Evolutionary conservation across 2,888 invertebrate species (phyloP).

Genomic region (Acrocera orbiculus): DNA sequence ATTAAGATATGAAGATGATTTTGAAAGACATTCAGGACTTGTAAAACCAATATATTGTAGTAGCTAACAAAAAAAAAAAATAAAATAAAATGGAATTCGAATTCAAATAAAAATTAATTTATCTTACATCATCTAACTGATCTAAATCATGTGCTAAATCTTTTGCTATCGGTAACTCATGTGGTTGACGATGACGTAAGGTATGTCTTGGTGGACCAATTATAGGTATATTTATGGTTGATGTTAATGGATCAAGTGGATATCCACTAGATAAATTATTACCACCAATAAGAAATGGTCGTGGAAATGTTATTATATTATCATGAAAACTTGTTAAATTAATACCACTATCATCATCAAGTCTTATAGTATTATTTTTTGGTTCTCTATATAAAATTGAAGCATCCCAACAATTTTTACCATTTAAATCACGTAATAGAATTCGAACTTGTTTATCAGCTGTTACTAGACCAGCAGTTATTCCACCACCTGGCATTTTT

Average conservation of each 20-base stretch:
- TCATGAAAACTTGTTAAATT: background rate
- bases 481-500: slow-evolving; percentile 60
- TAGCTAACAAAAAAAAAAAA: slow-evolving; percentile 36
- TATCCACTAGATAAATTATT: slow-evolving; percentile 10
- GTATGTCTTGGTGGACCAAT: slow-evolving; percentile 46
- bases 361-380: background rate
- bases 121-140: slow-evolving; percentile 75
- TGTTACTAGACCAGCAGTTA: slow-evolving; percentile 57
- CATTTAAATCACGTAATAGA: slow-evolving; percentile 73
- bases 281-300: slow-evolving; percentile 12
- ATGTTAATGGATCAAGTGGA: slow-evolving; percentile 23
- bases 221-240: slow-evolving; percentile 35
- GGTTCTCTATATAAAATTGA: slow-evolving; percentile 74
- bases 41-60: slow-evolving; percentile 81
- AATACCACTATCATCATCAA: background rate
- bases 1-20: slow-evolving; percentile 49
- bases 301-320: background rate
- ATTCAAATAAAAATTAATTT: slow-evolving; percentile 1
- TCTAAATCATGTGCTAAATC: slow-evolving; percentile 76
- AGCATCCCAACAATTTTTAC: slow-evolving; percentile 93
- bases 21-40: slow-evolving; percentile 63
- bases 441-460: slow-evolving; percentile 73
- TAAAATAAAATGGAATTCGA: background rate
- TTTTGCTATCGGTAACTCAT: slow-evolving; percentile 60
- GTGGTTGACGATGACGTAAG: slow-evolving; percentile 51